These are phyloP conservation scores for Macaria notata DNA, from an alignment of 2,888 invertebrate species.

Conservation along the genomic window DNA sequence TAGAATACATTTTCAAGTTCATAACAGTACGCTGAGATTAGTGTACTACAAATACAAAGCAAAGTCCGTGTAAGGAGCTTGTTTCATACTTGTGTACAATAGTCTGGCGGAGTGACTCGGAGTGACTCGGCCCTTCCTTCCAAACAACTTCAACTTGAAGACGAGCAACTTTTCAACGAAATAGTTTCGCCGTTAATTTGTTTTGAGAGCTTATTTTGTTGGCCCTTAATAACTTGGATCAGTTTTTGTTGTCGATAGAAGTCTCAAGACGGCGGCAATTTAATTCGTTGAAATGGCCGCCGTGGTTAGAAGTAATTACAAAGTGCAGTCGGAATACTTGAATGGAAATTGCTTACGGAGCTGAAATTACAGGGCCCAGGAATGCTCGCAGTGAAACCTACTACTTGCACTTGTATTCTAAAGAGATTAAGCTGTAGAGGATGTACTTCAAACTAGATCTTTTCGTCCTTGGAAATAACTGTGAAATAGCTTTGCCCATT, in stretches of 20 bases:
- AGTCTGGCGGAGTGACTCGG: not conserved
- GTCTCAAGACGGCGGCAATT: slow-evolving; percentile 24
- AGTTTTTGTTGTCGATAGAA: slow-evolving; percentile 29
- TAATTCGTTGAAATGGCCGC: slow-evolving; percentile 19
- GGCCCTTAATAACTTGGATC: slow-evolving; percentile 21
- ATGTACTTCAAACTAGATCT: too few species aligned
- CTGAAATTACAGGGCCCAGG: not conserved
- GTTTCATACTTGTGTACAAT: not conserved
- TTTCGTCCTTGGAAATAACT: too few species aligned
- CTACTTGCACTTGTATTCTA: too few species aligned
- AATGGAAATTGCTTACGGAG: not conserved
- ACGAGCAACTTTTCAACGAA: slow-evolving; percentile 33
- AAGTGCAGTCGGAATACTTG: slow-evolving; percentile 5
- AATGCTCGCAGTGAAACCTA: not conserved
- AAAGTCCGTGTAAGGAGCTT: too few species aligned
- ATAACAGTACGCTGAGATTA: too few species aligned
- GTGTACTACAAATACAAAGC: too few species aligned
- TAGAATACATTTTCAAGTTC: too few species aligned
- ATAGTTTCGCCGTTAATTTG: slow-evolving; percentile 39
- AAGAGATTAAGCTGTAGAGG: too few species aligned
- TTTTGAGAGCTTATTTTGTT: slow-evolving; percentile 32
- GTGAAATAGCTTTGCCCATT: too few species aligned
- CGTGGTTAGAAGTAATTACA: not conserved
- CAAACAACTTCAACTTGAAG: slow-evolving; percentile 25
- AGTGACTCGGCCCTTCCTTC: slow-evolving; percentile 19